Percentiles rank a stretch among this genome's conserved stretches.
These are phyloP conservation scores for Xyrauchen texanus DNA, from an alignment of 2,113 vertebrate genomes.

Conservation along the genomic window DNA sequence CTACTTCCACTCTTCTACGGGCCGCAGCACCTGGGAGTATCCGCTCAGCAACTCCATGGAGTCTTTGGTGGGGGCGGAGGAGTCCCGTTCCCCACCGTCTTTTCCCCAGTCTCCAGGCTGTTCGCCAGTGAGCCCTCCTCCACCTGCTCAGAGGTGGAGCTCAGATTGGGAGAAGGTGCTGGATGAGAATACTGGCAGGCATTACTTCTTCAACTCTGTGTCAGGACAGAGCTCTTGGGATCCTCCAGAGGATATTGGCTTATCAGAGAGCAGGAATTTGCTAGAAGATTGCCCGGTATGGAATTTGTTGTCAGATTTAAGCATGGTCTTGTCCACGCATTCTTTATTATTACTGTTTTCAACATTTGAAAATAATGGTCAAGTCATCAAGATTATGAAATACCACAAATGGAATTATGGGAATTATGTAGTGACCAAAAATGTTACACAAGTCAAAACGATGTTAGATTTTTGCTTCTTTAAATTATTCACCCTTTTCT, in stretches of 20 bases:
- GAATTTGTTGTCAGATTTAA: conserved; percentile 58
- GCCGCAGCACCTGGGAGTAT: conserved; percentile 89
- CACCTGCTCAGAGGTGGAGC: conserved; percentile 60
- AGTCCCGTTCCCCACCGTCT: conserved; percentile 57
- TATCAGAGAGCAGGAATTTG: conserved; percentile 55
- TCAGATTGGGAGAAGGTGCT: conserved; percentile 82
- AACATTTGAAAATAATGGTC: too few relatives aligned
- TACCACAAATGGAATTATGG: too few relatives aligned
- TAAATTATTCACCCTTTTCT: too few relatives aligned
- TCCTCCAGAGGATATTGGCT: conserved; percentile 68
- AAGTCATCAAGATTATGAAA: too few relatives aligned
- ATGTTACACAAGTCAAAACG: too few relatives aligned
- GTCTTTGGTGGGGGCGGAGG: conserved; percentile 37
- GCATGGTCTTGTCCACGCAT: background rate
- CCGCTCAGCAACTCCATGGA: conserved; percentile 71
- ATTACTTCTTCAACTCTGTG: conserved; percentile 87
- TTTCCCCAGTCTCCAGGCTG: conserved; percentile 55
- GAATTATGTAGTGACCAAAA: too few relatives aligned
- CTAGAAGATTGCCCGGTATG: conserved; percentile 69
- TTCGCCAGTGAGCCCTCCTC: conserved; percentile 54
- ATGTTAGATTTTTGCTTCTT: too few relatives aligned
- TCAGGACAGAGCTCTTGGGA: conserved; percentile 92
- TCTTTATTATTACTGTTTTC: too few relatives aligned
- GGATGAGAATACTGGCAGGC: conserved; percentile 81
- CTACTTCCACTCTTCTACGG: conserved; percentile 85